Evolutionary conservation across 2,888 invertebrate species (phyloP), one percentile per base, ranked within the genome.

Genomic region (Heteropelma amictum): DNA sequence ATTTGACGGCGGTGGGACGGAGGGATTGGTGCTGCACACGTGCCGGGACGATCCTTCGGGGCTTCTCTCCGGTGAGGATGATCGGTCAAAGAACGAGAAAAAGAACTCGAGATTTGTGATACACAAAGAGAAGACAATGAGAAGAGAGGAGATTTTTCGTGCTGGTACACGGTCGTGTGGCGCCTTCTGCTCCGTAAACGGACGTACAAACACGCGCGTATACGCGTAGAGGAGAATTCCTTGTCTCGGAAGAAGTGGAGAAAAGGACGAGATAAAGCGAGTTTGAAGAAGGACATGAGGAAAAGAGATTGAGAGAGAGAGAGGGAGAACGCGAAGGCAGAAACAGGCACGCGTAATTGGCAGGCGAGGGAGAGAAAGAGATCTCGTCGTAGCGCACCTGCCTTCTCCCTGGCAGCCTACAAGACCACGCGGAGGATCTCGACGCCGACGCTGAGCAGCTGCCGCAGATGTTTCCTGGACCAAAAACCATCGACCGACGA

Each of bases 381-480:
- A 58, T 51, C 51, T 63, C 71, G 56, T 76, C 76, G 72, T 54
- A 28, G 68, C 26, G 78, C 78, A 78, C 78, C 78, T 78, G 78
- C 78, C 76, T 60, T 75, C 65, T 71, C 67, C 47, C 49, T 58
- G 63, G 58, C 33, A 63, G 10, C 47, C 47, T 54, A 61, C 58
- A 28, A 49, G 56, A 69, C 51, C 33, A 40, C 26, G 38, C 40
- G 14, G 56, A 56, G 40, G 54, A 51, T 26, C 61, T 42, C 72
- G 67, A 71, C 78, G 78, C 71, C 75, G 77, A 72, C 77, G 81
- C 81, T 80, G 79, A 83, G 85, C 81, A 88, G 88, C 88, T 88
- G 88, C 87, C 87, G 88, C 88, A 88, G 88, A 87, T 88, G 88
- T 87, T 87, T 81, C 76, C 77, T 79, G 81, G 83, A 80, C 79